A percentile compares a stretch with the other conserved stretches of the same genome.
These are phyloP conservation scores for Armadillidium nasatum DNA, from an alignment of 1,140 invertebrate species.

Conservation along the genomic window DNA sequence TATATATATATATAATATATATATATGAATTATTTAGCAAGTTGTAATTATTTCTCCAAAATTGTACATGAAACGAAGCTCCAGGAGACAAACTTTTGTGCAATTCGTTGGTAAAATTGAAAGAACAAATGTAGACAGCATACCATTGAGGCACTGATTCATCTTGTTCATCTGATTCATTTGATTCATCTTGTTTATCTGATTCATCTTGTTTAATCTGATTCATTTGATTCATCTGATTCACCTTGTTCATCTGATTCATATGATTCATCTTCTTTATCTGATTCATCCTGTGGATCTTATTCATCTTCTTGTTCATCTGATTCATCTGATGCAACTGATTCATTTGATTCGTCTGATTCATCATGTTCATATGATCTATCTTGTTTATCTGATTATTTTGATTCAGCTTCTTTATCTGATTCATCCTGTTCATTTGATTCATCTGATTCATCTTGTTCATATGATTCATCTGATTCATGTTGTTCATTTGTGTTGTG, in stretches of 20 bases:
- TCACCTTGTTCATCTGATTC: background rate
- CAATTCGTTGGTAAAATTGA: too few species aligned
- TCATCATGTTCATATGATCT: conserved; percentile 6
- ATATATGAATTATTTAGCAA: too few species aligned
- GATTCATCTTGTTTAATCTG: too few species aligned
- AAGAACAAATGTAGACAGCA: too few species aligned
- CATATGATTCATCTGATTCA: conserved; percentile 8
- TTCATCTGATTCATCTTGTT: conserved; percentile 16
- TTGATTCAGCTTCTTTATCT: conserved; percentile 11
- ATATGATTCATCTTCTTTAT: conserved; percentile 8
- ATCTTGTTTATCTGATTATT: background rate
- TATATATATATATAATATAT: too few species aligned
- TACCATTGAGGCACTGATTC: too few species aligned
- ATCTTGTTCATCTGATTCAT: too few species aligned
- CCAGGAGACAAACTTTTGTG: too few species aligned
- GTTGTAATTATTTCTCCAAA: too few species aligned
- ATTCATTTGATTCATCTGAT: background rate
- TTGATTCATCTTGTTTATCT: too few species aligned
- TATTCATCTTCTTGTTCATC: too few species aligned
- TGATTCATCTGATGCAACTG: conserved; percentile 7
- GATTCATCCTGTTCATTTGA: background rate
- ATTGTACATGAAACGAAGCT: too few species aligned
- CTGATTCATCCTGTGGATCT: conserved; percentile 17
- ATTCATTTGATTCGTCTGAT: background rate
- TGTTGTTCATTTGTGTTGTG: conserved; percentile 12